phyloP scores from a whole-genome alignment of 2,888 invertebrate genomes.

The Dryococelus australis region DNA sequence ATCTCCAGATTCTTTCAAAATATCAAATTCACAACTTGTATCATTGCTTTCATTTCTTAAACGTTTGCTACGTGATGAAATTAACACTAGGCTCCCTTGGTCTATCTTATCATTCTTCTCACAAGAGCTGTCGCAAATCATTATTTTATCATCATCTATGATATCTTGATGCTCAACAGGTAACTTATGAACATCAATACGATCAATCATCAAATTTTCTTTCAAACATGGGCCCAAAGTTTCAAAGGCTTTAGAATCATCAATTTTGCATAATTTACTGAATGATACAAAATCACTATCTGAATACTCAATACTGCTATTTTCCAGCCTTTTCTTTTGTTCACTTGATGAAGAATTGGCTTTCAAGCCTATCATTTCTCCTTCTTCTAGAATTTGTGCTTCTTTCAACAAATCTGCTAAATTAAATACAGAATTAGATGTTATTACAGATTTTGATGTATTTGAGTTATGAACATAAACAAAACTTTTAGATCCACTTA shows the following conservation, averaged over 20 bases:
- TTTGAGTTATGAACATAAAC: background rate
- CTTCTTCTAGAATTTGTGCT: background rate
- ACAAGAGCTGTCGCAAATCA: background rate
- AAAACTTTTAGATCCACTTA: background rate
- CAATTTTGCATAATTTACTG: background rate
- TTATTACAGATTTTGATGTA: background rate
- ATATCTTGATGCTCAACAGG: no score
- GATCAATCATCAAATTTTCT: background rate
- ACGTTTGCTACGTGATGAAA: constrained; percentile 16
- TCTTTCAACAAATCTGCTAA: background rate
- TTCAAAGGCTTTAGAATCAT: background rate
- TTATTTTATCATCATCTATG: background rate
- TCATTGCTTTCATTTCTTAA: background rate
- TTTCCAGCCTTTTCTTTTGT: background rate
- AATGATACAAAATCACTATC: background rate
- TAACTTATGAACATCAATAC: no score
- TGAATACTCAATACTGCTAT: background rate
- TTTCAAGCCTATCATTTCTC: background rate
- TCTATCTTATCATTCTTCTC: background rate
- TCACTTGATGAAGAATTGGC: background rate
- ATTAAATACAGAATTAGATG: background rate
- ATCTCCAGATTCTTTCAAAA: background rate
- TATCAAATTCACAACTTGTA: background rate
- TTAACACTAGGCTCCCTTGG: background rate
- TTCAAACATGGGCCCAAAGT: background rate